Evolutionary conservation across 2,113 vertebrate genomes (phyloP).

Genomic region (Cyanistes caeruleus): DNA sequence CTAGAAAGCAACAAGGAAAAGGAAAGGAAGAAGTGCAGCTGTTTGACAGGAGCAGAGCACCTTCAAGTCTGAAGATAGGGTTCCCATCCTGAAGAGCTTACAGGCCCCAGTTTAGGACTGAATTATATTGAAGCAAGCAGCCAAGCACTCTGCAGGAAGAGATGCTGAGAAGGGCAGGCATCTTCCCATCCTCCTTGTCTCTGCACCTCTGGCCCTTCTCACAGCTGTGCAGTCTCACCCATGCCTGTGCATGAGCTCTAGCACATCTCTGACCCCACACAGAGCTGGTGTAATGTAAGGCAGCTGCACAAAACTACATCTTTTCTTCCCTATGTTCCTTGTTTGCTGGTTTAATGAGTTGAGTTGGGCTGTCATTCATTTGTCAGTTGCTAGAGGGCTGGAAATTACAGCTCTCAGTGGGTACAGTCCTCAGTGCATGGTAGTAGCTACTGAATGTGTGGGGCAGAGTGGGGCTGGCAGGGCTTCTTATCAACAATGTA

Average conservation of each 20-base stretch:
- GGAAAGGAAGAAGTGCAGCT: neutral
- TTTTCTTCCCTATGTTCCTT: neutral
- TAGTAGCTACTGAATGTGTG: neutral
- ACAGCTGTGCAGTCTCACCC: neutral
- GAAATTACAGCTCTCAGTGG: neutral
- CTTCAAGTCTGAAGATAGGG: neutral
- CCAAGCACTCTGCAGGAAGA: neutral
- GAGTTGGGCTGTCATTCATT: neutral
- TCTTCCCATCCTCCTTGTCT: neutral
- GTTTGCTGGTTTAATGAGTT: neutral
- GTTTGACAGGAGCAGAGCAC: neutral
- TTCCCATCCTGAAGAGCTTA: neutral
- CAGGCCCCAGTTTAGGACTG: neutral
- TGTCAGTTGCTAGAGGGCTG: neutral
- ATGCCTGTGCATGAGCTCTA: neutral
- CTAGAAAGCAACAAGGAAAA: neutral
- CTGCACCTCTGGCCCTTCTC: neutral
- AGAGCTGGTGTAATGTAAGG: neutral
- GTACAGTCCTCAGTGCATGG: accelerated
- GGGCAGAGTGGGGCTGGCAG: neutral
- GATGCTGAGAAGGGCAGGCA: neutral
- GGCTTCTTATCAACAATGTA: neutral
- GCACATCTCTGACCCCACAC: neutral
- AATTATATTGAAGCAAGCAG: neutral
- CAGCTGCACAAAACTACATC: neutral